These are phyloP conservation scores for Anolis apletophallus DNA, from an alignment of 2,797 vertebrate species.

Conservation along the genomic window DNA sequence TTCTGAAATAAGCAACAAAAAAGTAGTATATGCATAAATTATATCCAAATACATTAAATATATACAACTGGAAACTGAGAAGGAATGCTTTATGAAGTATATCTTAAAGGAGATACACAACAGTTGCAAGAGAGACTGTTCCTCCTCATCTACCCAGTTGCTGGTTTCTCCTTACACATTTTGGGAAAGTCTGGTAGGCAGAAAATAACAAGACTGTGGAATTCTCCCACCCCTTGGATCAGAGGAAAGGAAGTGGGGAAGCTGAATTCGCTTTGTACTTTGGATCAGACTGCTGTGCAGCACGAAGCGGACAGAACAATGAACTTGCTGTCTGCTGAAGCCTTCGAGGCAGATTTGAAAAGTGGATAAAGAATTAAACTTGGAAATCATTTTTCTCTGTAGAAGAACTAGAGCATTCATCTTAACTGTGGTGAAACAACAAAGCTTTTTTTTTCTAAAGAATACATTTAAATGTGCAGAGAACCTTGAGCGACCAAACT, in stretches of 20 bases:
- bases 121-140: neutral
- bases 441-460: neutral
- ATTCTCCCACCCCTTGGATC: neutral
- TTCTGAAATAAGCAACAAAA: too few species aligned
- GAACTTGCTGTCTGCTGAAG: slow-evolving; percentile 7
- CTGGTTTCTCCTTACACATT: slow-evolving; percentile 1
- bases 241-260: neutral
- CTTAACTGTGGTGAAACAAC: neutral
- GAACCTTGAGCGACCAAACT: neutral
- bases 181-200: neutral
- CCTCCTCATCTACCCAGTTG: neutral
- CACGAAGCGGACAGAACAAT: neutral
- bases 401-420: neutral
- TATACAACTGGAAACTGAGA: neutral
- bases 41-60: neutral
- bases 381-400: neutral
- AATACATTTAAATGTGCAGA: neutral
- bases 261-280: neutral
- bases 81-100: neutral
- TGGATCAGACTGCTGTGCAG: neutral
- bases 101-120: neutral
- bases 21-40: too few species aligned
- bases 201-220: neutral
- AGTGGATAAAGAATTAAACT: neutral
- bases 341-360: slow-evolving; percentile 12